Evolutionary conservation across 2,113 vertebrate genomes (phyloP).

Genomic region (Poecile atricapillus): DNA sequence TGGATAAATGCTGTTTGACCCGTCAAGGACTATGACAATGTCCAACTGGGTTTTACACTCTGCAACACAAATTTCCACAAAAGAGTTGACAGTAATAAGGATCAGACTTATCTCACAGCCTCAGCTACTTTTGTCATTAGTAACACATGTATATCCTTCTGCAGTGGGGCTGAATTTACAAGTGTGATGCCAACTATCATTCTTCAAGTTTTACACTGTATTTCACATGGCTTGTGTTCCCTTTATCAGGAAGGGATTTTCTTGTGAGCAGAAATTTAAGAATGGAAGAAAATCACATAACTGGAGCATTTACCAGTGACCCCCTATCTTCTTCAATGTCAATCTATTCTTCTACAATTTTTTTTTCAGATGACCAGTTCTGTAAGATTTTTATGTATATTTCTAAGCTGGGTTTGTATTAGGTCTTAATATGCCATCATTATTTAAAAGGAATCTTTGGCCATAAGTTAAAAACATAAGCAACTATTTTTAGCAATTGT

Average conservation of each 20-base stretch:
- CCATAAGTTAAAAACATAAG: constrained; percentile 40
- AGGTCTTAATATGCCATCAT: not conserved
- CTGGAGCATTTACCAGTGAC: not conserved
- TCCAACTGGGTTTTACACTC: constrained; percentile 88
- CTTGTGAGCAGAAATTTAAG: not conserved
- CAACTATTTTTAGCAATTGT: constrained; percentile 54
- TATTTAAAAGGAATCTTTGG: not conserved
- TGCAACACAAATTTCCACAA: constrained; percentile 62
- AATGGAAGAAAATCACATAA: not conserved
- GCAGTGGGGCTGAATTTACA: not conserved
- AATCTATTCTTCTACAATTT: not conserved
- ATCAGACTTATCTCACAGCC: not conserved
- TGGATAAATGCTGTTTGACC: constrained; percentile 96
- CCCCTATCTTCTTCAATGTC: not conserved
- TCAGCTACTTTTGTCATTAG: not conserved
- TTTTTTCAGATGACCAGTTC: not conserved
- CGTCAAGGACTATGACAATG: constrained; percentile 92
- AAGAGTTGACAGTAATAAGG: not conserved
- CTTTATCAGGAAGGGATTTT: not conserved
- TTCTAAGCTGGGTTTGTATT: not conserved
- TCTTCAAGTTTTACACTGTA: not conserved
- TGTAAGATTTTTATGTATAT: not conserved
- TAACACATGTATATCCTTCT: not conserved
- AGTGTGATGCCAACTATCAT: not conserved
- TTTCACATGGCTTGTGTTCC: not conserved